Evolutionary conservation across 2,797 vertebrate species (phyloP).

Genomic region (Anniella stebbinsi): DNA sequence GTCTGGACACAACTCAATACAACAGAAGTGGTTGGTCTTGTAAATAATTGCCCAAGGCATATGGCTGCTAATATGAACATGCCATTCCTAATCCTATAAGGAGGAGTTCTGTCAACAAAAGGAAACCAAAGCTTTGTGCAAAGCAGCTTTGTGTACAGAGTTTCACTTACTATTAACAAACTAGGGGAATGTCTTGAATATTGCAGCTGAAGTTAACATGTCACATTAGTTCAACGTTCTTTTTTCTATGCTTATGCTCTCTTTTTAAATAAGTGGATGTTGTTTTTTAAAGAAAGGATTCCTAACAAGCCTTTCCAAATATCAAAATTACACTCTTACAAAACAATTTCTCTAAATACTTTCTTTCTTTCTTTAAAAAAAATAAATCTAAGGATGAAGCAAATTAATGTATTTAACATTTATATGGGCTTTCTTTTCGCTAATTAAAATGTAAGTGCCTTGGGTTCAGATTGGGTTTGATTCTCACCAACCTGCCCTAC

Average conservation of each 20-base stretch:
- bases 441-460: not conserved
- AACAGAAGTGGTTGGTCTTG: not conserved
- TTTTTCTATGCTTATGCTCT: not conserved
- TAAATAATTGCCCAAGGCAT: slow-evolving; percentile 4
- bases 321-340: not conserved
- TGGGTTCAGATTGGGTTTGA: not conserved
- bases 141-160: not conserved
- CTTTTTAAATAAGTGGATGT: not conserved
- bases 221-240: not conserved
- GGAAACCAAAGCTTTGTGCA: not conserved
- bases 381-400: not conserved
- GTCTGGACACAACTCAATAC: not conserved
- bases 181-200: not conserved
- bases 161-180: not conserved
- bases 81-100: not conserved
- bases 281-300: not conserved
- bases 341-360: not conserved
- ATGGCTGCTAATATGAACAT: not conserved
- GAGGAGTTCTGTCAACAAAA: not conserved
- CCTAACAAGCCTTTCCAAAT: not conserved
- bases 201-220: not conserved
- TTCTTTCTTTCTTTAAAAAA: not conserved
- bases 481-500: not conserved
- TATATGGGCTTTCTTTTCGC: not conserved
- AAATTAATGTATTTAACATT: not conserved